Percentiles rank a stretch among this genome's conserved stretches.
Conservation (phyloP, 2,113 vertebrate genomes). For the Lophotis ruficrista region DNA sequence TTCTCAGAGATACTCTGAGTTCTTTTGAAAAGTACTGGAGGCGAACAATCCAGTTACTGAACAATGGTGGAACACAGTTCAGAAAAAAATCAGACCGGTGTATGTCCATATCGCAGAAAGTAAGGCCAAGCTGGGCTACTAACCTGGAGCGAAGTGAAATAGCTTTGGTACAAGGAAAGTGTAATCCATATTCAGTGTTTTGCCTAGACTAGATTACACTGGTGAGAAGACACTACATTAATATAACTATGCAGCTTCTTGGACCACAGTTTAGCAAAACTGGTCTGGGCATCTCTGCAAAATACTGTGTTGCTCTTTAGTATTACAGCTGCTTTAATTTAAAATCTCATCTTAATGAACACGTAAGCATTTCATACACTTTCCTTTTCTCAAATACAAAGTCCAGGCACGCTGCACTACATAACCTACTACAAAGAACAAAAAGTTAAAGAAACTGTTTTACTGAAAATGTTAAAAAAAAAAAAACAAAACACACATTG, state of each 20-base stretch:
- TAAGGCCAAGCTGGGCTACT: background rate
- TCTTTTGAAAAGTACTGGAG: background rate
- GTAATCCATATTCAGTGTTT: fast-evolving
- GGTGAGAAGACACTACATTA: background rate
- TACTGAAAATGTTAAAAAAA: background rate
- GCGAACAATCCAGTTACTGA: background rate
- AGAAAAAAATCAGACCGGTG: background rate
- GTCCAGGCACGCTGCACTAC: background rate
- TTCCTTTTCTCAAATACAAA: background rate
- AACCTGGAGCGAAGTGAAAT: background rate
- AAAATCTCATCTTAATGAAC: background rate
- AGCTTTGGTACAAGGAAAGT: background rate
- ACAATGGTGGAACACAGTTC: background rate
- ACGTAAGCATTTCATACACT: background rate
- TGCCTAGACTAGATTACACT: fast-evolving
- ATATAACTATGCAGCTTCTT: background rate
- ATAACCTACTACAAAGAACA: background rate
- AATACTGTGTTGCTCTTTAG: background rate
- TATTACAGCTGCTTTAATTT: background rate
- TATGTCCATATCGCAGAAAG: fast-evolving
- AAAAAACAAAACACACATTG: background rate
- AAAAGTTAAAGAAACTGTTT: background rate
- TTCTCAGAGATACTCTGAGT: background rate
- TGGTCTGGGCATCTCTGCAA: background rate
- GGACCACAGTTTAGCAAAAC: background rate